Evolutionary conservation across 2,797 vertebrate genomes (phyloP), one percentile per base, ranked within the genome.

Genomic region (Characodon lateralis): DNA sequence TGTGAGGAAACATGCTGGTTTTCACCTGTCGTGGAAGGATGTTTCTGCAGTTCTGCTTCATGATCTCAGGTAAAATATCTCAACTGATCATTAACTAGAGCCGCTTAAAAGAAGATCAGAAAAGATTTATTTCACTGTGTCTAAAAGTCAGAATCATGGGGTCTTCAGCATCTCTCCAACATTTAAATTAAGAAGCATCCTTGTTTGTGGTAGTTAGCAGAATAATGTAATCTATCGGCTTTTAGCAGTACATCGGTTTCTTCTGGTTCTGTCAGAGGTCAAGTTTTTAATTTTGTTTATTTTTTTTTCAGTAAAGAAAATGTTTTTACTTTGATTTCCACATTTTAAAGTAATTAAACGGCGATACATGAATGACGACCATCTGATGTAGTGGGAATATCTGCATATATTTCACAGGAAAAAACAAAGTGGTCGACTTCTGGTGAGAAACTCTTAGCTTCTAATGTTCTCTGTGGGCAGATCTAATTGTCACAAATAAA

Each of bases 51-150:
- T 48, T 89, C 48, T 58, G 18, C 73, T 65, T 84, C 7, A n/a
- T n/a, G 63, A n/a, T 85, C 39, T 73, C 87, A 91, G 91, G 91
- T 94, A 83, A 59, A 76, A 22, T 0, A 43, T 9, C 13, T 43
- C 35, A 41, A 16, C 26, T 35, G 16, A 31, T 31, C 1, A 9
- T 20, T 12, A 24, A 20, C 7, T 22, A 22, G 2, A 41, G 65
- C 13, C 13, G 50, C 14, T 51, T 12, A 13, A 51, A 13, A 59
- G 56, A 13, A 59, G 24, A 58, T 26, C 56, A 26, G 56, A 58
- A 26, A 58, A 59, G 12, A 59, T 14, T 22, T 39, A 35, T 35
- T 35, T 35, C 31, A 35, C 31, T 35, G 31, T 35, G 31, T 35
- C 31, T 35, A 35, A 35, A 35, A 35, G 31, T 35, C 31, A 35